Evolutionary conservation across 2,797 vertebrate species (phyloP), one percentile per base, ranked within the genome.

Genomic region (Cynopterus sphinx): DNA sequence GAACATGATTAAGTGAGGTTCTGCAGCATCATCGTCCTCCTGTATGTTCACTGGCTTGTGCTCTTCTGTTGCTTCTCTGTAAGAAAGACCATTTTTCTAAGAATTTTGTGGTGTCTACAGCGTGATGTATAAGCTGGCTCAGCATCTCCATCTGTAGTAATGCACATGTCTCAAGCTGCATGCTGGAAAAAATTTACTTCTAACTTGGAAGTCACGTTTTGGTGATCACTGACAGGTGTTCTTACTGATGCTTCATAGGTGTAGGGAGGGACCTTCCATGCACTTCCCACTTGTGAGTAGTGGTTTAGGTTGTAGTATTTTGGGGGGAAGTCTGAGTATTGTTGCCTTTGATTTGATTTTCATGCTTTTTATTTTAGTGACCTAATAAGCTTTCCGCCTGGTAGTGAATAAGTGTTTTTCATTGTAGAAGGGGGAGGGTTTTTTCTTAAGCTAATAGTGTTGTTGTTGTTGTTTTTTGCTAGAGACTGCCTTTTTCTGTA

Each of bases 291-390:
- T 78, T 46, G 21, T 55, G 79, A 91, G 31, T 9, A 46, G 55
- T n/a, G 31, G 6, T 79, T 87, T 92, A 59, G 84, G 15, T 84
- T 22, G 51, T 22, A 71, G 9, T 31, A 7, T 89, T 26, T 71
- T 74, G 57, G 46, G 36, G n/a, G 53, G 21, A 21, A 79, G 21
- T 77, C 85, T 41, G 49, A n/a, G 1, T 89, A 46, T 61, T 49
- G 28, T 71, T 91, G 28, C 10, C 28, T 65, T 74, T 87, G 24
- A 22, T 78, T 87, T 87, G 84, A 63, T 75, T 67, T 84, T 75
- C 73, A 57, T 73, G 57, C 43, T 49, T 81, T 91, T 87, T 75
- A 19, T 95, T 87, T 85, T 87, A 88, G 71, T 33, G 73, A 84
- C 24, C 63, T 67, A n/a, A 3, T 73, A 21, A 89, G 41, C 24